Percentiles rank a stretch among this genome's conserved stretches.
Conservation (phyloP, 2,888 invertebrate species). For the Tetramorium bicarinatum region DNA sequence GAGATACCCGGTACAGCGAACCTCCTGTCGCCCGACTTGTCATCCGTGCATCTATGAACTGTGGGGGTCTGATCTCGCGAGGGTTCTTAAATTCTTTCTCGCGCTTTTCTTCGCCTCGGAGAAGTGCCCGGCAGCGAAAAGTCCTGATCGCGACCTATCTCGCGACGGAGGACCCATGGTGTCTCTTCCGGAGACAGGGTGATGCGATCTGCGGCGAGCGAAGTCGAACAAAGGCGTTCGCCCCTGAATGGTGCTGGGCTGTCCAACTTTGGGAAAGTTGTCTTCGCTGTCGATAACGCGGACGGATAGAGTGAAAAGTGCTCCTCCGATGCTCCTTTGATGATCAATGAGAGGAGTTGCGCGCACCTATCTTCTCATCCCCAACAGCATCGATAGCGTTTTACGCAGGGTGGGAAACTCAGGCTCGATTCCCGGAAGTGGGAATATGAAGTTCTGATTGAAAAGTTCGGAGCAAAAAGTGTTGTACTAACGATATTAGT, state of each 20-base stretch:
- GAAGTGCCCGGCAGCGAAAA: not conserved
- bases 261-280: conserved; percentile 41
- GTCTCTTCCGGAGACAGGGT: not conserved
- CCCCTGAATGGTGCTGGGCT: conserved; percentile 5
- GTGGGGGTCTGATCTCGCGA: not conserved
- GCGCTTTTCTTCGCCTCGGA: not conserved
- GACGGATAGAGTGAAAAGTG: conserved; percentile 40
- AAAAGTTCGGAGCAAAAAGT: conserved; percentile 9
- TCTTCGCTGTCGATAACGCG: conserved; percentile 38
- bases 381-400: not conserved
- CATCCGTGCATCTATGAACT: conserved; percentile 25
- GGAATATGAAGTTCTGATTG: conserved; percentile 29
- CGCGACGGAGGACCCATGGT: not conserved
- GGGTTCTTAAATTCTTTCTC: not conserved
- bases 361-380: not conserved
- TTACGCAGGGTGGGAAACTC: not conserved
- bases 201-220: not conserved
- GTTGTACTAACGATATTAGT: not conserved
- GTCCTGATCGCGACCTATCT: not conserved
- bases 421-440: conserved; percentile 11
- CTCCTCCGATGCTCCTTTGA: conserved; percentile 29
- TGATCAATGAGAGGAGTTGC: conserved; percentile 36
- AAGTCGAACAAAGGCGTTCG: conserved; percentile 34
- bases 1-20: not conserved
- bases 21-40: not conserved